Base-by-base conservation (phyloP, 2,888 invertebrate genomes). In the Gymnocheta viridis region DNA sequence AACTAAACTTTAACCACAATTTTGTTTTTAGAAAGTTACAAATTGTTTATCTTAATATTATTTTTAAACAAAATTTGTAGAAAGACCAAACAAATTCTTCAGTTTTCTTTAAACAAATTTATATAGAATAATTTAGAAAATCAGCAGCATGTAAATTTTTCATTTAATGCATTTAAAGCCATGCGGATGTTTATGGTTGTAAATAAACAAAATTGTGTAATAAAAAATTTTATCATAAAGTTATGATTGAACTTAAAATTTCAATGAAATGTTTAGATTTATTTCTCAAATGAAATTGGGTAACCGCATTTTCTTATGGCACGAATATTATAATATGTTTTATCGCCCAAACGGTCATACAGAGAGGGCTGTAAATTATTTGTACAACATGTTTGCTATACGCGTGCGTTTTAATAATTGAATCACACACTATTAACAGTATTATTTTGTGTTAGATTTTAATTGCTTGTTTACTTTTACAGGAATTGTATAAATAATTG, bases 181-280 rank as follows among this genome's bases (percentile, higher is more conserved):
- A 41, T 22, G 54, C 82, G 82, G 82, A 79, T 82, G 79, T 82
- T 79, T 79, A 74, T 79, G 10, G 10, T 47, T 14, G 35, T 47
- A 80, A 74, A 79, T 73, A 69, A 77, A 78, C 60, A 77, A 44
- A 69, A 19, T 17, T 24, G 2, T 32, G 22, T 9, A 32, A 74
- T 5, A 5, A 6, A 60, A 41, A 32, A 7, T n/a, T n/a, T 44
- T 38, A 69, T 74, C 51, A 83, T 80, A 76, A 76, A 69, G 64
- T 78, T 78, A 82, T 82, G 76, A 82, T 70, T 74, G 41, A 66
- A 77, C n/a, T 70, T 64, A 60, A 19, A 49, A 70, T 56, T 56
- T 56, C 32, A 10, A 19, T 56, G 17, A 27, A 32, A 56, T 56
- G 7, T 76, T 72, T 70, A 72, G 58, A 82, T 77, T 82, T 70